Evolutionary conservation across 2,888 invertebrate genomes (phyloP).

Genomic region (Nomada ferruginata): DNA sequence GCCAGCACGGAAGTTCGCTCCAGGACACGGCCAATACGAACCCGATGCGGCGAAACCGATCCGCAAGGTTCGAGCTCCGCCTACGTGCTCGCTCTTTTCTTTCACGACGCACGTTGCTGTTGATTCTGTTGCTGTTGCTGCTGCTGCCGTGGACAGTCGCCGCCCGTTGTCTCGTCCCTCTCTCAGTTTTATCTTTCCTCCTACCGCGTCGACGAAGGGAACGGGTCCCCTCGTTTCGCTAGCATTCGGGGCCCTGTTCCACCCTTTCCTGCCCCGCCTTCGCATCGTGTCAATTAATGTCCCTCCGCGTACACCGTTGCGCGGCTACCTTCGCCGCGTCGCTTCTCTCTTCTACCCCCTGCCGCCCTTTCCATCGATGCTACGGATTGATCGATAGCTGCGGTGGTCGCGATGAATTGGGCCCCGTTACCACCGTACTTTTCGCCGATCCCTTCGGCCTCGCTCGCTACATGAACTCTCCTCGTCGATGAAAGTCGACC

Average conservation of each 20-base stretch:
- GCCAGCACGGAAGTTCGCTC: constrained; percentile 52
- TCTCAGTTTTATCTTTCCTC: constrained; percentile 2
- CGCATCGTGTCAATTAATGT: constrained; percentile 83
- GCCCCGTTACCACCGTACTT: constrained; percentile 72
- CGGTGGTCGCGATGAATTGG: constrained; percentile 79
- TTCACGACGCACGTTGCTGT: constrained; percentile 32
- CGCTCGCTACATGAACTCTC: constrained; percentile 20
- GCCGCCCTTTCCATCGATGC: constrained; percentile 54
- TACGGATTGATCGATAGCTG: constrained; percentile 81
- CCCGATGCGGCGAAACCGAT: constrained; percentile 75
- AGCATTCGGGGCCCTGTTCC: constrained; percentile 42
- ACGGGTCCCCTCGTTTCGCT: constrained; percentile 27
- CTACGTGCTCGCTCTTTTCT: constrained; percentile 72
- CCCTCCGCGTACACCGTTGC: constrained; percentile 74
- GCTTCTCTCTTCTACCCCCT: constrained; percentile 40
- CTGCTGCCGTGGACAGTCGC: constrained; percentile 61
- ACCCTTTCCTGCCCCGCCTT: constrained; percentile 40
- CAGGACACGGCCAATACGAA: constrained; percentile 76
- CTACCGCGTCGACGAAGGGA: constrained; percentile 11
- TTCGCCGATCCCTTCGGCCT: constrained; percentile 63
- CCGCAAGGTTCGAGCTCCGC: constrained; percentile 81
- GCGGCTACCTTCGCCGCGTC: constrained; percentile 66
- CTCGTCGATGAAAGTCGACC: constrained; percentile 40
- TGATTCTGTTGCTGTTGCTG: constrained; percentile 49
- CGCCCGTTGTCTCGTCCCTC: constrained; percentile 60